Conservation (phyloP, 2,888 invertebrate species). For the Holacanthella duospinosa region DNA sequence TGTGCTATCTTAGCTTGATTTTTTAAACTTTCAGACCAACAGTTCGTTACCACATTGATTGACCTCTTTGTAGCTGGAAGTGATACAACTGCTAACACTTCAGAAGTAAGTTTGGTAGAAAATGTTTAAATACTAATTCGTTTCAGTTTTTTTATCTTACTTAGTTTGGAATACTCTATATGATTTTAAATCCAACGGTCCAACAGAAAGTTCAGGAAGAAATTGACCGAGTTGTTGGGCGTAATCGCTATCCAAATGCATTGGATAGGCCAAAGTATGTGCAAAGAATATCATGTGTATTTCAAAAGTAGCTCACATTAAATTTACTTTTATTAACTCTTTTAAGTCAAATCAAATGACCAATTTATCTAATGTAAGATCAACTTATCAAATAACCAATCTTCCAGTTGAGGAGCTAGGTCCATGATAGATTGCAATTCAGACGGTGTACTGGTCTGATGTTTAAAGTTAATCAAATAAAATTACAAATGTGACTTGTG, state of each 20-base stretch:
- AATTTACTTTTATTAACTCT: neutral
- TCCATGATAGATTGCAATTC: too few relatives aligned
- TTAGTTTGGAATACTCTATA: conserved; percentile 36
- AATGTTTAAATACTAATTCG: too few relatives aligned
- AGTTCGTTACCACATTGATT: conserved; percentile 25
- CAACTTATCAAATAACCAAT: too few relatives aligned
- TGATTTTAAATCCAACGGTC: conserved; percentile 34
- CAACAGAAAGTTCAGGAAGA: conserved; percentile 37
- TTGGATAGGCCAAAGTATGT: conserved; percentile 32
- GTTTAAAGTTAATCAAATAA: too few relatives aligned
- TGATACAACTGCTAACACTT: conserved; percentile 31
- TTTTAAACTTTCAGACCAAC: conserved; percentile 33
- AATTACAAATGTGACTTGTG: too few relatives aligned
- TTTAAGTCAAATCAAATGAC: neutral
- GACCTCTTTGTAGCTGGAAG: conserved; percentile 35
- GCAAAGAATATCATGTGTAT: conserved; percentile 20
- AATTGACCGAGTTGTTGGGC: conserved; percentile 38
- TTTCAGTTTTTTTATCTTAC: too few relatives aligned
- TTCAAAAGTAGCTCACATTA: neutral
- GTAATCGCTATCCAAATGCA: conserved; percentile 33
- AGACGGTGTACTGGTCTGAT: too few relatives aligned
- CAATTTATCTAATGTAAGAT: too few relatives aligned
- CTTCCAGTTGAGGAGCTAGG: too few relatives aligned
- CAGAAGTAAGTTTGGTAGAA: too few relatives aligned
- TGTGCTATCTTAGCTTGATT: too few relatives aligned